Percentiles rank a stretch among this genome's conserved stretches.
These are phyloP conservation scores for Psettodes erumei DNA, from an alignment of 2,113 vertebrate genomes.

Conservation along the genomic window DNA sequence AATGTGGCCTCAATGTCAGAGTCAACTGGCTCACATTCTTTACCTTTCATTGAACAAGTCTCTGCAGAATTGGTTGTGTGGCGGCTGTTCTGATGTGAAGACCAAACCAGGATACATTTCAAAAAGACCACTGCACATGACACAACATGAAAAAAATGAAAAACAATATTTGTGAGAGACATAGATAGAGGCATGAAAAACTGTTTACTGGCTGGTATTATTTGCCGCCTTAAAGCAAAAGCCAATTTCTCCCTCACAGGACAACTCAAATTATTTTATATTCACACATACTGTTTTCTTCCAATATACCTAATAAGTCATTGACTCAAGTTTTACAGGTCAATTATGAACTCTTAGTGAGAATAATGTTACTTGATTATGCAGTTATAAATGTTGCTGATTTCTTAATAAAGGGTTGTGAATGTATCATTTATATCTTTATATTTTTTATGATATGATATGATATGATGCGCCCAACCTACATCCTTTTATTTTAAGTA, in stretches of 20 bases:
- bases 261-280: neutral
- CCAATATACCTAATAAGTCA: too few species aligned
- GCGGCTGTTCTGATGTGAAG: conserved; percentile 32
- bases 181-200: neutral
- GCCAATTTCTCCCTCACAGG: neutral
- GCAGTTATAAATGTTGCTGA: neutral
- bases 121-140: conserved; percentile 17
- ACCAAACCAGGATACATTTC: conserved; percentile 34
- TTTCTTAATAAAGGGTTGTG: neutral
- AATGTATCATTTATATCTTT: neutral
- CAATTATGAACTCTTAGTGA: neutral
- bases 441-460: neutral
- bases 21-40: conserved; percentile 72
- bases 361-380: neutral
- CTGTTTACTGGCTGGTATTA: neutral
- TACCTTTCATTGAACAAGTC: conserved; percentile 65
- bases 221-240: neutral
- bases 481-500: conserved; percentile 40
- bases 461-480: neutral
- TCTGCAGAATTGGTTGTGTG: conserved; percentile 57
- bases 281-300: neutral
- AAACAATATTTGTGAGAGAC: conserved; percentile 17
- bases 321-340: too few species aligned
- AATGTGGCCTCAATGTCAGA: conserved; percentile 71
- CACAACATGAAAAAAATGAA: conserved; percentile 14